A percentile compares a stretch with the other conserved stretches of the same genome.
Conservation (phyloP, 1,140 invertebrate genomes). For the Orchestia grillus region DNA sequence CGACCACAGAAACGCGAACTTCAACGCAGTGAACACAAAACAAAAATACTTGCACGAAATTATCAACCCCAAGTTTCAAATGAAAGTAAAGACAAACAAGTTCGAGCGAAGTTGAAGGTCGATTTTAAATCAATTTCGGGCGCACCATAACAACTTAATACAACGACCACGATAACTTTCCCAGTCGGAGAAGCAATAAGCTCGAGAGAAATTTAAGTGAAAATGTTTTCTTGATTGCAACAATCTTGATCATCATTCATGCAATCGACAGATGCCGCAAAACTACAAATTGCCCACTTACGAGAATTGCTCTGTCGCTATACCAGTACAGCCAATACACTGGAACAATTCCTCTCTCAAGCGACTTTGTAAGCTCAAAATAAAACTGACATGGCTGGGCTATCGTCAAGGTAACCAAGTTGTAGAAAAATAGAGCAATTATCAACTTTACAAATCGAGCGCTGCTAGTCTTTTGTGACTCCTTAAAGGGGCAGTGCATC, state of each 20-base stretch:
- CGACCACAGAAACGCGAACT: too few species aligned
- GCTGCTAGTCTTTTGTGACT: neutral
- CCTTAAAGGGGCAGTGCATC: neutral
- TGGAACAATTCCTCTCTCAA: too few species aligned
- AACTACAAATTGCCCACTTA: neutral
- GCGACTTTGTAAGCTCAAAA: neutral
- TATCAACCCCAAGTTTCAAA: neutral
- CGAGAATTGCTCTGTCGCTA: too few species aligned
- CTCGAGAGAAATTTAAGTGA: neutral
- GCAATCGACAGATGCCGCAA: neutral
- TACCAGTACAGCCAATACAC: too few species aligned
- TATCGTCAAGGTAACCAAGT: neutral
- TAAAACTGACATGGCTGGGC: neutral
- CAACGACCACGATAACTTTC: neutral
- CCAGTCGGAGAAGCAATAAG: neutral
- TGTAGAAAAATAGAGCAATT: neutral
- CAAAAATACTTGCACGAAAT: neutral
- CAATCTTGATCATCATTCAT: neutral
- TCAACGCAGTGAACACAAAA: neutral
- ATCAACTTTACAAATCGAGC: neutral
- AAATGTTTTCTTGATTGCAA: neutral
- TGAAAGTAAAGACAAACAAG: neutral
- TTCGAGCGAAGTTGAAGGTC: neutral
- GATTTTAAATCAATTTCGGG: neutral
- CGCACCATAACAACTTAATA: neutral